Evolutionary conservation across 1,140 invertebrate species (phyloP), one percentile per base, ranked within the genome.

Genomic region (Ooceraea biroi): DNA sequence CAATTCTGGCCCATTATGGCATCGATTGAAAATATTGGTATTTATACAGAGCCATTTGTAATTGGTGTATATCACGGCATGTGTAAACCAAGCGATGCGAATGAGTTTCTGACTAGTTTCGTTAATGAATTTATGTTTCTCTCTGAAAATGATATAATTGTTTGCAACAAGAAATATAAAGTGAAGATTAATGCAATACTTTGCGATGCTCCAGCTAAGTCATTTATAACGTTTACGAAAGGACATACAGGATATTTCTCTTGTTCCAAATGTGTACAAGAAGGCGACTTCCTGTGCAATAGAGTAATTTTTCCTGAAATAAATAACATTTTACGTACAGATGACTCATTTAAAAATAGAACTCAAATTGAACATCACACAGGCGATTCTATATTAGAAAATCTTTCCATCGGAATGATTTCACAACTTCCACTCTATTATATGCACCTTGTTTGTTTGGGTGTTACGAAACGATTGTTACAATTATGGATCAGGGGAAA

Each of bases 1-100:
- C 61, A 44, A 65, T 46, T 65, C n/a, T 66, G 63, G 63, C 63
- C n/a, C 7, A 66, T 66, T 2, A 66, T 66, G 19, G 19, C 36
- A 25, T 46, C 63, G 3, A 66, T 46, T 46, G 41, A 17, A 44
- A 12, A 14, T 1, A 66, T 66, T 46, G 1, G 17, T 25, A 3
- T 25, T 44, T 66, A 66, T 17, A 66, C 63, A 44, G 19, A 0
- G 4, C 41, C 41, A 46, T 25, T 66, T 66, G 8, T 66, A 66
- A 25, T 66, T 66, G 36, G 41, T 11, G 12, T 46, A 14, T 46
- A 46, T 46, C 41, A 66, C 46, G 63, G 63, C 4, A 25, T 25
- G 41, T 14, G 0, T 5, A 66, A 66, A 44, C 63, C 63, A 1
- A 46, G 2, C 0, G 19, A 46, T 22, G 63, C 41, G 0, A 66